A percentile compares a stretch with the other conserved stretches of the same genome.
Conservation (phyloP, 2,113 vertebrate genomes). For the Mesoclemmys tuberculata region DNA sequence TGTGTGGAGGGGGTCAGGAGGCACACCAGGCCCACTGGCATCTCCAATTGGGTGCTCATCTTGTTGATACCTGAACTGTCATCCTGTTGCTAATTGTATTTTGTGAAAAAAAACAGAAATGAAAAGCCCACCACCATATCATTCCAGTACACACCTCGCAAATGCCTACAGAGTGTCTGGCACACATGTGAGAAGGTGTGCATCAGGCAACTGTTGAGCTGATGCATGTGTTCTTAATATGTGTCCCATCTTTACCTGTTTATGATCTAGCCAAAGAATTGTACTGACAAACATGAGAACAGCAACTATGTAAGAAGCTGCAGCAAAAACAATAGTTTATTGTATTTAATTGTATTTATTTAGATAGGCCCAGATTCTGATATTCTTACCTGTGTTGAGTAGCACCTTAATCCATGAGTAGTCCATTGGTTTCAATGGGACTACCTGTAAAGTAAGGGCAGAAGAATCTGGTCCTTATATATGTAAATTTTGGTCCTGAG, state of each 20-base stretch:
- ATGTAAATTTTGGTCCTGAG: neutral
- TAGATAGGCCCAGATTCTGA: neutral
- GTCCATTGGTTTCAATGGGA: neutral
- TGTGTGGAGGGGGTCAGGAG: neutral
- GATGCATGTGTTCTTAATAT: neutral
- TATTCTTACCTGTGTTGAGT: neutral
- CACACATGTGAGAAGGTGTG: neutral
- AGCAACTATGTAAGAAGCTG: neutral
- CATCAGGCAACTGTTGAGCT: neutral
- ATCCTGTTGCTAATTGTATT: neutral
- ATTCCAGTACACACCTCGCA: neutral
- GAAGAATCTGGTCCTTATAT: neutral
- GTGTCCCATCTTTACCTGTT: neutral
- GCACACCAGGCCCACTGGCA: neutral
- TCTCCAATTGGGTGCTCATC: neutral
- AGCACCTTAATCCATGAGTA: neutral
- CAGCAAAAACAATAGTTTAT: neutral
- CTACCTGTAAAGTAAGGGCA: neutral
- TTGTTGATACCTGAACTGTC: neutral
- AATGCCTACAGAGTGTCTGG: neutral
- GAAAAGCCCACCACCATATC: neutral
- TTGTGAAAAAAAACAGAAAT: neutral
- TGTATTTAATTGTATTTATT: neutral
- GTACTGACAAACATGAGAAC: neutral
- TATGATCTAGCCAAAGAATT: neutral